Conservation (phyloP, 1,140 invertebrate species). For the Matsumurasca onukii region DNA sequence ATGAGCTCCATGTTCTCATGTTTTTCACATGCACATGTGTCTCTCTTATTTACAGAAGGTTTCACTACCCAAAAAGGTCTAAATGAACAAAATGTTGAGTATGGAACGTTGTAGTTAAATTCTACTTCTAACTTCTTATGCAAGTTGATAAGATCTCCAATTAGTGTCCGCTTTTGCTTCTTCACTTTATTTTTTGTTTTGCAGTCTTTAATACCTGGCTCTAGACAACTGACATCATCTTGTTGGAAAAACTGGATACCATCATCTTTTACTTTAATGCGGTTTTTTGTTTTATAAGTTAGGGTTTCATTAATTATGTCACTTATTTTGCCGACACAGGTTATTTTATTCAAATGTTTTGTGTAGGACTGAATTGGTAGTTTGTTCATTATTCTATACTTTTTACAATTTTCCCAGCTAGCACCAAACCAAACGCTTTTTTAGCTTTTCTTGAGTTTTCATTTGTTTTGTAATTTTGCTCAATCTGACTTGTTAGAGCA, state of each 20-base stretch:
- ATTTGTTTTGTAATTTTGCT: slow-evolving; percentile 26
- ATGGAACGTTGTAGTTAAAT: not conserved
- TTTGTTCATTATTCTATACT: slow-evolving; percentile 13
- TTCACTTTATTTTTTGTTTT: too few relatives aligned
- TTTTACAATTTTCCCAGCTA: slow-evolving; percentile 31
- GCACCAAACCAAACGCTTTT: slow-evolving; percentile 30
- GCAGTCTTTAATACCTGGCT: slow-evolving; percentile 28
- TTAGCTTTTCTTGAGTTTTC: slow-evolving; percentile 26
- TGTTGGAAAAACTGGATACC: slow-evolving; percentile 32
- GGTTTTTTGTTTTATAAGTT: slow-evolving; percentile 29
- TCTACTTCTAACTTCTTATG: slow-evolving; percentile 34
- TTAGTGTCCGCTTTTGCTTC: slow-evolving; percentile 21
- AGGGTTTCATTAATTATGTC: not conserved
- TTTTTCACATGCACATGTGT: not conserved
- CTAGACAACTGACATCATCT: slow-evolving; percentile 35
- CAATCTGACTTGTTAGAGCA: slow-evolving; percentile 16
- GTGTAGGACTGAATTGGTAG: not conserved
- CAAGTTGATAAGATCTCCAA: slow-evolving; percentile 13
- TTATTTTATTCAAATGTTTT: not conserved
- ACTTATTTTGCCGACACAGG: not conserved
- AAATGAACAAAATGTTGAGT: not conserved
- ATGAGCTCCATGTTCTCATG: not conserved
- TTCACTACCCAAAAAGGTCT: not conserved
- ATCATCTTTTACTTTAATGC: slow-evolving; percentile 32
- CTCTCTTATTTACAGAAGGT: not conserved